Conservation (phyloP, 2,113 vertebrate species). For the Stictonetta naevosa region DNA sequence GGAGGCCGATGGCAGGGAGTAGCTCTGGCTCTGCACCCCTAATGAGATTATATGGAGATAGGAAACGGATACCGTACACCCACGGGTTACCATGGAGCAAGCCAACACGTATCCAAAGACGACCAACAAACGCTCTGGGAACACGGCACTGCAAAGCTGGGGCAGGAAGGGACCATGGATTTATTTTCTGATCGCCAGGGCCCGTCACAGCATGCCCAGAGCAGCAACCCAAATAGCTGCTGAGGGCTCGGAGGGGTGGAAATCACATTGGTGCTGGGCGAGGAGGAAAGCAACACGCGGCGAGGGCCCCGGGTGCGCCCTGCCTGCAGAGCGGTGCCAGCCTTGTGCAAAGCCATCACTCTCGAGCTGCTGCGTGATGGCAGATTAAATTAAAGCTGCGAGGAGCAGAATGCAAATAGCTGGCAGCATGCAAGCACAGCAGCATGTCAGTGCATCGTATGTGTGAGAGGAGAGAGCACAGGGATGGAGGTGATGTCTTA, state of each 20-base stretch:
- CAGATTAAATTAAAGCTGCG: slow-evolving; percentile 75
- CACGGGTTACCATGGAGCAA: slow-evolving; percentile 26
- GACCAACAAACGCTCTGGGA: slow-evolving; percentile 26
- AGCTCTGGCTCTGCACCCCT: slow-evolving; percentile 53
- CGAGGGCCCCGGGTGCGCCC: fast-evolving
- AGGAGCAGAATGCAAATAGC: slow-evolving; percentile 66
- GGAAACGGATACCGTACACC: slow-evolving; percentile 12
- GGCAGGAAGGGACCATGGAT: background rate
- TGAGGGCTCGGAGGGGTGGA: slow-evolving; percentile 11
- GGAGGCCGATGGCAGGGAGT: slow-evolving; percentile 25
- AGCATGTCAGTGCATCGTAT: background rate
- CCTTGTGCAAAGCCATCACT: background rate
- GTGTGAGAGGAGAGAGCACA: background rate
- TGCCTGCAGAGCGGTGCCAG: background rate
- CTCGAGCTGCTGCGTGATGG: slow-evolving; percentile 52
- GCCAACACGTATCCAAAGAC: background rate
- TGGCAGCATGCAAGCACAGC: background rate
- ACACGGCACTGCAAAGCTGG: slow-evolving; percentile 29
- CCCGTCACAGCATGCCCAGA: slow-evolving; percentile 19
- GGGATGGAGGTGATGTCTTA: background rate
- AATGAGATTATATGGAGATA: slow-evolving; percentile 38
- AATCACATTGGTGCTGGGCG: fast-evolving
- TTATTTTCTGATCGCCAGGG: slow-evolving; percentile 13
- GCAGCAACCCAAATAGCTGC: slow-evolving; percentile 28
- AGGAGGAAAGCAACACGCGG: background rate